Evolutionary conservation across 2,888 invertebrate genomes (phyloP), one percentile per base, ranked within the genome.

Genomic region (Brachynemurus nebulosus): DNA sequence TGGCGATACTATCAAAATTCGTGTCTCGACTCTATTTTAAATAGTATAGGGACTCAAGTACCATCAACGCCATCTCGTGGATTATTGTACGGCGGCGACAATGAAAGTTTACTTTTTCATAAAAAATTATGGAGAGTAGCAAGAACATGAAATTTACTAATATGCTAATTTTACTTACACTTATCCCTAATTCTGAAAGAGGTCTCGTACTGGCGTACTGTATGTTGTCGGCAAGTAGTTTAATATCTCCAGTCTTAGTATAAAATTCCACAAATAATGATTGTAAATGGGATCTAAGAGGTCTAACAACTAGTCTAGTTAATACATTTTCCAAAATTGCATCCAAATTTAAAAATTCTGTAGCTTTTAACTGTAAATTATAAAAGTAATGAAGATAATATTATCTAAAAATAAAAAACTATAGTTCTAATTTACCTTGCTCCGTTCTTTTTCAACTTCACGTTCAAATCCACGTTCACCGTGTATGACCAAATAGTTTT

Each of bases 401-500:
- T 27, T 27, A 3, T 27, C 14, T 30, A n/a, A 2, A 30, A 11
- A 30, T 12, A 12, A 12, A 11, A 4, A 4, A 12, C 11, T 4
- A 30, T 9, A 4, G 5, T 21, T 23, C 14, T 39, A 7, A 3
- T 12, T 57, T 66, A 83, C 82, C 70, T 86, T 85, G 44, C 76
- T 72, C 50, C 88, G 70, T 61, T 90, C 89, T 55, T 80, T 76
- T 62, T 92, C 89, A 37, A 96, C 89, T 61, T 93, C 82, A 54
- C 81, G 82, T 59, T 90, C 89, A 60, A 96, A 86, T 54, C 88
- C 88, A 48, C 86, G 80, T 61, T 96, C 95, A 14, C 95, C 95
- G 56, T 93, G 91, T 58, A 93, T 93, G 23, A 95, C 88, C 47
- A 96, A 71, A 64, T 95, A 97, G 65, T 97, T 97, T 65, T 96